Conservation (phyloP, 2,888 invertebrate genomes). For the Argynnis bischoffii region DNA sequence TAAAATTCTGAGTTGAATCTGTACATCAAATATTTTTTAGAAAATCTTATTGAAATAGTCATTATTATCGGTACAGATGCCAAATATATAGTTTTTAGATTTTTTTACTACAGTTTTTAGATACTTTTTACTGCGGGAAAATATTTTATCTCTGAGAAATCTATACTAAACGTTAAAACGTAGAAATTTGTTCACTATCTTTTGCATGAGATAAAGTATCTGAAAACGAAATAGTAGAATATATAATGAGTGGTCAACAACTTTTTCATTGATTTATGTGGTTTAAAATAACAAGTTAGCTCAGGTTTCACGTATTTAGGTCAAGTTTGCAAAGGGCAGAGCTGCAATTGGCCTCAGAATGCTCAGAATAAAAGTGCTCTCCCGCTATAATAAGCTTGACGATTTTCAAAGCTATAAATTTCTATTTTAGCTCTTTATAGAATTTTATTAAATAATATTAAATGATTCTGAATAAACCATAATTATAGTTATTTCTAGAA, state of each 20-base stretch:
- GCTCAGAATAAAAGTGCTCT: conserved; percentile 9
- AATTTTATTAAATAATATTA: conserved; percentile 7
- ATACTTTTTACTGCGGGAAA: too few species aligned
- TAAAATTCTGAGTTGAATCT: too few species aligned
- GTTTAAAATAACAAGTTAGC: background rate
- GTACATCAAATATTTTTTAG: too few species aligned
- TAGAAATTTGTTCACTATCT: too few species aligned
- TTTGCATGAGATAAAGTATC: too few species aligned
- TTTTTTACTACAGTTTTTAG: too few species aligned
- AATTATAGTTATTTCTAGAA: conserved; percentile 10
- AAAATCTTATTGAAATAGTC: too few species aligned
- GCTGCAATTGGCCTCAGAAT: conserved; percentile 7
- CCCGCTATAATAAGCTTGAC: conserved; percentile 19
- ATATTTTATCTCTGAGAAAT: too few species aligned
- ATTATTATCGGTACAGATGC: too few species aligned
- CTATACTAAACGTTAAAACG: too few species aligned
- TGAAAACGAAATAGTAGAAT: too few species aligned
- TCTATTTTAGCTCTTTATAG: conserved; percentile 12
- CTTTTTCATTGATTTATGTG: conserved; percentile 12
- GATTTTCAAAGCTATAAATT: conserved; percentile 17
- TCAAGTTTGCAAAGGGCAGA: conserved; percentile 15
- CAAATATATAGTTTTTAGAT: too few species aligned
- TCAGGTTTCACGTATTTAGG: conserved; percentile 17
- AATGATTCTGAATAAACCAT: conserved; percentile 4
- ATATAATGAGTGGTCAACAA: background rate